Conservation (phyloP, 2,113 vertebrate genomes). For the Ranitomeya variabilis region DNA sequence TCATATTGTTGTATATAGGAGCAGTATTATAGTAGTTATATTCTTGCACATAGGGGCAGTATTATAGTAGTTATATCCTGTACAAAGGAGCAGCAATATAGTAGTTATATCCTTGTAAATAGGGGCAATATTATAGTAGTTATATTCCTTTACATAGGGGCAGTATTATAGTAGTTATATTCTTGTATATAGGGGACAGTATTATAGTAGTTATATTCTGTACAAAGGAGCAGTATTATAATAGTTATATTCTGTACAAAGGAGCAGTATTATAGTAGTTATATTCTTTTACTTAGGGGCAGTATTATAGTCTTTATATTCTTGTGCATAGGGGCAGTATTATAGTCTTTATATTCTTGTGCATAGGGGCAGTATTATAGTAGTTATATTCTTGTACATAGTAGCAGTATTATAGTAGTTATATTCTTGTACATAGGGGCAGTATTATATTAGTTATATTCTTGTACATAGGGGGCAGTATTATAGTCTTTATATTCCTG, state of each 20-base stretch:
- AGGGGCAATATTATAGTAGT: neutral
- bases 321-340: neutral
- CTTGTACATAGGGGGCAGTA: neutral
- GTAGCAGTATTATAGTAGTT: neutral
- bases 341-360: neutral
- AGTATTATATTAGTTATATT: neutral
- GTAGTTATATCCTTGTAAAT: neutral
- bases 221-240: neutral
- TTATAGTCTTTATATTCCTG: neutral
- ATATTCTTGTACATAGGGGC: neutral
- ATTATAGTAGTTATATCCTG: slow-evolving; percentile 17
- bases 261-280: slow-evolving; percentile 3
- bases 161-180: slow-evolving; percentile 5
- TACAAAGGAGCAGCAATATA: neutral
- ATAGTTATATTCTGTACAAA: slow-evolving; percentile 1
- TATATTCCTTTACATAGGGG: neutral
- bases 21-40: neutral
- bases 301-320: neutral
- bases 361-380: neutral
- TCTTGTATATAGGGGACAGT: neutral
- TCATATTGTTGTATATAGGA: neutral
- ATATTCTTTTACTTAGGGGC: neutral
- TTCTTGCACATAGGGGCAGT: neutral
- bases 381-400: neutral
- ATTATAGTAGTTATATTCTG: slow-evolving; percentile 18